Percentiles rank a stretch among this genome's conserved stretches.
These are phyloP conservation scores for Leptinotarsa undecemlineata DNA, from an alignment of 1,140 invertebrate species.

Conservation along the genomic window DNA sequence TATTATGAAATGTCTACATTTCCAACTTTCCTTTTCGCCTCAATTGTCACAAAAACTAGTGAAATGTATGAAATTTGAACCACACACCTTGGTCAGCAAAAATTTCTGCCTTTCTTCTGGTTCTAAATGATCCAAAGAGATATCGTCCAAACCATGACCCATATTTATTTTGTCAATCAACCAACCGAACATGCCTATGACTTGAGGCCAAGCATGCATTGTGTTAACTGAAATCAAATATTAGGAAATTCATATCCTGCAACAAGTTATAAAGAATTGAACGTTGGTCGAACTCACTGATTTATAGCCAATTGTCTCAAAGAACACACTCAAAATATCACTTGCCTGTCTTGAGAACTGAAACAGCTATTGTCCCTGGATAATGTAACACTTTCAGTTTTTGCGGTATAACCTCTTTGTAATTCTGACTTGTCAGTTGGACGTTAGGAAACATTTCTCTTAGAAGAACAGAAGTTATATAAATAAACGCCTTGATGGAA, in stretches of 20 bases:
- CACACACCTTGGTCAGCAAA: slow-evolving; percentile 21
- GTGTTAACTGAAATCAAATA: slow-evolving; percentile 30
- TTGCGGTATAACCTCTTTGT: slow-evolving; percentile 29
- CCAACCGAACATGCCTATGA: slow-evolving; percentile 29
- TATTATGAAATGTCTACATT: not conserved
- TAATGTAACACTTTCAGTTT: slow-evolving; percentile 25
- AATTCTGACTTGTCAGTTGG: slow-evolving; percentile 28
- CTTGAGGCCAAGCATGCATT: slow-evolving; percentile 35
- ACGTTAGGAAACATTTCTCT: slow-evolving; percentile 23
- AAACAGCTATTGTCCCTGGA: slow-evolving; percentile 27
- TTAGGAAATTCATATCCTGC: not conserved
- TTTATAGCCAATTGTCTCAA: not conserved
- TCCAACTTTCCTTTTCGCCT: not conserved
- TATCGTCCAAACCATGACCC: not conserved
- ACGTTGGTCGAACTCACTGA: not conserved
- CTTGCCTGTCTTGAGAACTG: slow-evolving; percentile 31
- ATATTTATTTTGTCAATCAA: slow-evolving; percentile 25
- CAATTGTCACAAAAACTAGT: not conserved
- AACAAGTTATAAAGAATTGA: not conserved
- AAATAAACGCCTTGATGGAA: slow-evolving; percentile 29
- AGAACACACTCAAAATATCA: not conserved
- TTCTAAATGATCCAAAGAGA: not conserved
- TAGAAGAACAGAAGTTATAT: slow-evolving; percentile 17
- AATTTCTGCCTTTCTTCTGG: slow-evolving; percentile 11
- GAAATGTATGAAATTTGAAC: not conserved